A percentile compares a stretch with the other conserved stretches of the same genome.
Evolutionary conservation across 2,113 vertebrate genomes (phyloP).

Genomic region (pig (Sus scrofa)): DNA sequence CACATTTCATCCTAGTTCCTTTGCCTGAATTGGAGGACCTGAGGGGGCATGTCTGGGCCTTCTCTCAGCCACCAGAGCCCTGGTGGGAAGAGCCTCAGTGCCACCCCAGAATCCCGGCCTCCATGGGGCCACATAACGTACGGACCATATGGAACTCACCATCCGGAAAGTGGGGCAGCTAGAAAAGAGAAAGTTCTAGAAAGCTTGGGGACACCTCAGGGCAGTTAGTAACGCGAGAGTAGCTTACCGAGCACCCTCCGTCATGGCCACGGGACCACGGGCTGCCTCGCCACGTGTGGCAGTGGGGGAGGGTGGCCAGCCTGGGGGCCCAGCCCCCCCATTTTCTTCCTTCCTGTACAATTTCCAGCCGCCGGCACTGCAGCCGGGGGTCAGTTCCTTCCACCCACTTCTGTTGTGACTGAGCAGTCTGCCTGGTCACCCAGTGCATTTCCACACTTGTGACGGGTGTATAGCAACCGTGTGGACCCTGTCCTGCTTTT

Average conservation of each 20-base stretch:
- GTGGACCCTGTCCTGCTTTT: background rate
- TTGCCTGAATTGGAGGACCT: background rate
- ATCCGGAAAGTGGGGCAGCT: background rate
- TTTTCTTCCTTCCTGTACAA: constrained; percentile 45
- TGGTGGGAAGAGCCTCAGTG: background rate
- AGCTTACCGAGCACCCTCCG: background rate
- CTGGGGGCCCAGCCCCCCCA: background rate
- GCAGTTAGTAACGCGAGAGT: background rate
- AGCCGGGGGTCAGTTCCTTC: accelerated
- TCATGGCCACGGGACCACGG: accelerated
- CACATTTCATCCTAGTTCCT: background rate
- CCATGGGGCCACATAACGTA: no score
- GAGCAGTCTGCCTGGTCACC: accelerated
- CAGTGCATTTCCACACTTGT: background rate
- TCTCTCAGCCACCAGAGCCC: background rate
- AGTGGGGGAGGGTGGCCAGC: accelerated
- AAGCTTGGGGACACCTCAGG: background rate
- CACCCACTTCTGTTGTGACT: background rate
- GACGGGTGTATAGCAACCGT: accelerated
- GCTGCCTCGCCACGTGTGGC: accelerated
- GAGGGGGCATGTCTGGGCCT: background rate
- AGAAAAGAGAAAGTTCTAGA: background rate
- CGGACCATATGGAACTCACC: background rate
- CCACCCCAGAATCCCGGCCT: background rate
- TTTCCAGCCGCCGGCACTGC: background rate